Evolutionary conservation across 2,797 vertebrate species (phyloP).

Genomic region (Poecile montanus): DNA sequence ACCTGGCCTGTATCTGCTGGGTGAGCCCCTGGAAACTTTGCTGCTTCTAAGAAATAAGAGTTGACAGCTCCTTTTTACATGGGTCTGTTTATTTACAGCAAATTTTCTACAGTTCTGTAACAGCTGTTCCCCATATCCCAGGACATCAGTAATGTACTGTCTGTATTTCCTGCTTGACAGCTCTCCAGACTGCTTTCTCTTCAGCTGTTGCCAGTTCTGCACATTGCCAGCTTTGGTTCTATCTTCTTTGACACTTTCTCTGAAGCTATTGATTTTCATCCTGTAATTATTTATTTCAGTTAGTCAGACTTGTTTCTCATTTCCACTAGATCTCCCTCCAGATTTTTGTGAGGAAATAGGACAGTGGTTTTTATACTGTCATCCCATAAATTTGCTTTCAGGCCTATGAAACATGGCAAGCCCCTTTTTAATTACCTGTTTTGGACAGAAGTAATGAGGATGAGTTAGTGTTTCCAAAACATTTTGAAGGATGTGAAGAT

Average conservation of each 20-base stretch:
- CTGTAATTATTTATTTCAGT: neutral
- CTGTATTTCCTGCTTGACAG: slow-evolving; percentile 11
- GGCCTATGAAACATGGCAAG: slow-evolving; percentile 35
- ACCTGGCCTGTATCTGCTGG: neutral
- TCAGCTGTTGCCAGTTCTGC: neutral
- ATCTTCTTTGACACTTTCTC: neutral
- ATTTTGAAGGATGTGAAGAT: neutral
- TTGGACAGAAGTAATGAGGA: slow-evolving; percentile 46
- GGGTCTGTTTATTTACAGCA: neutral
- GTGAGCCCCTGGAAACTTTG: accelerated
- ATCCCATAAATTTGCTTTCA: neutral
- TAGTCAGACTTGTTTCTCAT: neutral
- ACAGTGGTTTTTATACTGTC: neutral
- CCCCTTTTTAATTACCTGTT: slow-evolving; percentile 56
- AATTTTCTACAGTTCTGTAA: neutral
- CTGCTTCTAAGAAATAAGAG: neutral
- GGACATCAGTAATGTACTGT: neutral
- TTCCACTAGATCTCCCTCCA: neutral
- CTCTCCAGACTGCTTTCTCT: neutral
- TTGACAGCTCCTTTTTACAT: neutral
- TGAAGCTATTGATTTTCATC: slow-evolving; percentile 17
- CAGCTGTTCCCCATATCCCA: slow-evolving; percentile 7
- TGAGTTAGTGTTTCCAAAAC: slow-evolving; percentile 57
- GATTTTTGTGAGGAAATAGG: neutral
- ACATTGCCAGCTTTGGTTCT: neutral